Conservation (phyloP, 2,888 invertebrate species). For the Zygothrica quintamaculata region DNA sequence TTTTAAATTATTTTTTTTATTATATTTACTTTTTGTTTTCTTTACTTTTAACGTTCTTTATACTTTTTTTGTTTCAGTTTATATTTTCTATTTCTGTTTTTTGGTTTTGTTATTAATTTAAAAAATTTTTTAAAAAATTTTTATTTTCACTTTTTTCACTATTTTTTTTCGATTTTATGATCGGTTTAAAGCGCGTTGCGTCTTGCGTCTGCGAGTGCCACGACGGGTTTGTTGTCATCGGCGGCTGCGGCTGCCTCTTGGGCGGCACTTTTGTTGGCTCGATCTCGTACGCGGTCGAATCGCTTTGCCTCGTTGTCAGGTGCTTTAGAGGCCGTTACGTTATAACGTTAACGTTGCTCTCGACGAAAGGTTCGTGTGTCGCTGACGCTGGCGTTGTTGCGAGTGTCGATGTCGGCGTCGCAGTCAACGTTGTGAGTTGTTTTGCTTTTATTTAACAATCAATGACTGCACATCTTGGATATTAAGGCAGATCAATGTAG, state of each 20-base stretch:
- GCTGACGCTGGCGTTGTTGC: conserved; percentile 20
- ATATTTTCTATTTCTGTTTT: neutral
- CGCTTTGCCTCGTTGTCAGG: neutral
- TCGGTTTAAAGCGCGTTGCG: conserved; percentile 60
- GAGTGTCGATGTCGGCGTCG: conserved; percentile 12
- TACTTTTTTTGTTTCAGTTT: conserved; percentile 9
- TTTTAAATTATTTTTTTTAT: neutral
- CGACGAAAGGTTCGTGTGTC: conserved; percentile 54
- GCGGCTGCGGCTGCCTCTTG: conserved; percentile 74
- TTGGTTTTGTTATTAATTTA: conserved; percentile 10
- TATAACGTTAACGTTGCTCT: conserved; percentile 30
- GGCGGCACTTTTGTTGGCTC: conserved; percentile 75
- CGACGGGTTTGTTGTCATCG: conserved; percentile 78
- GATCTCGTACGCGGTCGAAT: conserved; percentile 65
- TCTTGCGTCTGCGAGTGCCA: conserved; percentile 77
- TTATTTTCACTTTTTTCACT: conserved; percentile 53
- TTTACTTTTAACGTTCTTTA: conserved; percentile 13
- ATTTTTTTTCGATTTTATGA: conserved; percentile 48
- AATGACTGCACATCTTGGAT: conserved; percentile 69
- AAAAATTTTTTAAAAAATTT: conserved; percentile 10
- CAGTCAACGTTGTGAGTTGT: conserved; percentile 28
- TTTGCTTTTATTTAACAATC: conserved; percentile 64
- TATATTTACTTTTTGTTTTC: conserved; percentile 39
- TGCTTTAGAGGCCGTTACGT: conserved; percentile 1
- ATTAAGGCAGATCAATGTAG: conserved; percentile 45